Evolutionary conservation across 2,797 vertebrate genomes (phyloP), one percentile per base, ranked within the genome.

Genomic region (Galagoides demidoff): DNA sequence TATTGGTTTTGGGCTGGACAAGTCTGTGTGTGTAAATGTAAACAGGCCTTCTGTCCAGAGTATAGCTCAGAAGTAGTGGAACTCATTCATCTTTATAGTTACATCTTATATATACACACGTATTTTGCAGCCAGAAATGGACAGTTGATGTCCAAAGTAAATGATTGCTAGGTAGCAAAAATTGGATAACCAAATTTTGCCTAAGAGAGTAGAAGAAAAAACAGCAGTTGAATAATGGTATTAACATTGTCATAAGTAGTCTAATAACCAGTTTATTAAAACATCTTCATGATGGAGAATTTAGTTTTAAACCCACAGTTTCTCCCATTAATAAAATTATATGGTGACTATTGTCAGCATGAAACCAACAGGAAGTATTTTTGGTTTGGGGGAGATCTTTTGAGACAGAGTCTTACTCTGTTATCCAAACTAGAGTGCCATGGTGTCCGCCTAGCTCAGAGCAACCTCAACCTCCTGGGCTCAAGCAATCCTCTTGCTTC

Each of bases 131-230:
- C 77, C 90, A 52, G 1, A 14, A 8, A 37, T 27, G 19, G 31
- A 57, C 52, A 25, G 19, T 59, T 59, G 68, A 37, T 1, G 1
- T 45, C 83, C 85, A 81, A 92, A 86, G 74, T 59, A 89, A 66
- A 31, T 70, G 49, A 85, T 39, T 7, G 39, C 0, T 0, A 59
- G 55, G 61, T 22, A 78, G 16, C 68, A 92, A 68, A 97, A 92
- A 25, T 71, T 73, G 81, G 87, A 23, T 81, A n/a, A 86, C 68
- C 71, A 66, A 25, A 76, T 78, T 87, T 85, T 92, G 52, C 70
- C 45, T 43, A n/a, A 77, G 39, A 83, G 73, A 59, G 45, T 57
- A 34, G 43, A 78, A 83, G 66, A 34, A 12, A 17, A 29, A 84
- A 92, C 78, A 31, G n/a, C 74, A 29, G 11, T 29, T 23, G 61